Base-by-base conservation (phyloP, 2,888 invertebrate species). In the Leucophora obtusa region DNA sequence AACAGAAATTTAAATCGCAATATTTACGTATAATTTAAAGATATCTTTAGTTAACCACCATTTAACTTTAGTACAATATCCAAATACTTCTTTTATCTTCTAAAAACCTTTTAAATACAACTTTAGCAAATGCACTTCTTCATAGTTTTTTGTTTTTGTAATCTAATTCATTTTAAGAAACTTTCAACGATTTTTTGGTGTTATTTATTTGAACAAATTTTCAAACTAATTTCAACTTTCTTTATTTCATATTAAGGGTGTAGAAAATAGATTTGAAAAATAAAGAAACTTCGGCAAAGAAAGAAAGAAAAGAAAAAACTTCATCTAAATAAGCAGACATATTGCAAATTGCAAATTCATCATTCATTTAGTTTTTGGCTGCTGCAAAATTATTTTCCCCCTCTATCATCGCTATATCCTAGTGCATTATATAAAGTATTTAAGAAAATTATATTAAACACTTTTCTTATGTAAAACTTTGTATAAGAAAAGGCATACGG, bases 301-400 rank as follows among this genome's bases (percentile, higher is more conserved):
- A 9, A 17, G 24, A 3, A 21, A 50, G 2, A 43, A 33, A 53
- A 43, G n/a, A 15, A 51, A 51, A 60, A 70, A 71, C 53, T 71
- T 71, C 24, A 59, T 33, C 56, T 65, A 43, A 59, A 70, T 59
- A 70, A 65, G 58, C 65, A 77, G 76, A 76, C 70, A 77, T 77
- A 71, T 77, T 77, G 76, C 65, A 71, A 71, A 71, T 65, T 77
- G 76, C 70, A 71, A 71, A 71, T 59, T 77, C 76, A 77, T 77
- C 70, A 77, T 71, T 71, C 65, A 77, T 77, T 70, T 70, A 65
- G 47, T 59, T 59, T 68, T 68, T 60, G 21, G 21, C 21, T 50
- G 56, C 43, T n/a, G 43, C 6, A 47, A 47, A 38, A 38, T 3
- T 28, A 11, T 38, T 9, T 11, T 3, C 10, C 1, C 8, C 35